Evolutionary conservation across 30 jellyfish, hydroid and myxozoan species (phyloP).

Genomic region (Sanderia malayensis): DNA sequence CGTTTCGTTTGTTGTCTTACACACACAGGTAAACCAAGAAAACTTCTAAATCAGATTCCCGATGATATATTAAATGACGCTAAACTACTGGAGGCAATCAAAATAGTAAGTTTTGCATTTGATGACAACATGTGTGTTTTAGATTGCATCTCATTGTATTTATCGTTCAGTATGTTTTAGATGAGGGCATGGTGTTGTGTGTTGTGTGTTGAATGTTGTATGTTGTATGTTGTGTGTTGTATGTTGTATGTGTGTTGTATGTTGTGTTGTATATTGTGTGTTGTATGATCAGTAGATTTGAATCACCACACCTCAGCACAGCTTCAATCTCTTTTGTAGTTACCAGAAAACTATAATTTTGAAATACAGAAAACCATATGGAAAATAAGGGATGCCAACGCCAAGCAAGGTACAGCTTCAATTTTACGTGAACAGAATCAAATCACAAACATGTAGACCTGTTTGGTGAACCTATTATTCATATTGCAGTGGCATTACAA

Average conservation of each 20-base stretch:
- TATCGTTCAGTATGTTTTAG: too few relatives aligned
- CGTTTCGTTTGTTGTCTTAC: too few relatives aligned
- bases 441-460: not conserved
- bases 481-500: conserved; percentile 85
- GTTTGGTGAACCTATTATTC: too few relatives aligned
- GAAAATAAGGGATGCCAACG: conserved; percentile 78
- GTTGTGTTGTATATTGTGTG: too few relatives aligned
- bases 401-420: conserved; percentile 67
- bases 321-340: conserved; percentile 57
- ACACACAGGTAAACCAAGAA: conserved; percentile 64
- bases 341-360: conserved; percentile 87
- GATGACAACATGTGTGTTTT: too few relatives aligned
- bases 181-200: too few relatives aligned
- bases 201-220: too few relatives aligned
- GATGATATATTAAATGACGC: conserved; percentile 61
- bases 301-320: too few relatives aligned
- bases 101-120: conserved; percentile 26
- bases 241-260: too few relatives aligned
- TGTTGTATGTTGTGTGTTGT: too few relatives aligned
- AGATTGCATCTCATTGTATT: too few relatives aligned
- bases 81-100: conserved; percentile 37
- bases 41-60: conserved; percentile 79
- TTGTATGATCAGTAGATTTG: too few relatives aligned
- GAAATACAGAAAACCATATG: conserved; percentile 96
- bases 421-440: not conserved